These are phyloP conservation scores for Aegotheles bennettii DNA, from an alignment of 2,113 vertebrate species.

Conservation along the genomic window DNA sequence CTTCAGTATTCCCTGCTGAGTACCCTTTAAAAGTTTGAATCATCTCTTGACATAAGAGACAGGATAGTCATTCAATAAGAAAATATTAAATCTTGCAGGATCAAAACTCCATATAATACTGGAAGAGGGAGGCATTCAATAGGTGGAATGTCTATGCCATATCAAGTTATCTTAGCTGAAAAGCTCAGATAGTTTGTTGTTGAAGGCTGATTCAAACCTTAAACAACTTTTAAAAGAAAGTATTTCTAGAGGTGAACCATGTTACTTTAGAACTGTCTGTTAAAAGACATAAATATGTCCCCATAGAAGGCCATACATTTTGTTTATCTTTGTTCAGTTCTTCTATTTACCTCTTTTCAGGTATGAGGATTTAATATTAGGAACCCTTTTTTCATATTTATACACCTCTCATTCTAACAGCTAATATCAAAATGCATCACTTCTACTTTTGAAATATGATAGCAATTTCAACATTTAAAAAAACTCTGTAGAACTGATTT, in stretches of 20 bases:
- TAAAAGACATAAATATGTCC: neutral
- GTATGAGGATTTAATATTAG: neutral
- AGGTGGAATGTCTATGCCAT: neutral
- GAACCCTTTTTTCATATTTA: neutral
- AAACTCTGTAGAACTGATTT: neutral
- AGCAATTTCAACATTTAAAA: neutral
- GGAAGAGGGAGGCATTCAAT: neutral
- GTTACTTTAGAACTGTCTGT: neutral
- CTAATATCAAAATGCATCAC: neutral
- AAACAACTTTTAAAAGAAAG: neutral
- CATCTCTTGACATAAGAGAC: slow-evolving; percentile 21
- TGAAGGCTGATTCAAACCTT: neutral
- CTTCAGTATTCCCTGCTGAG: slow-evolving; percentile 28
- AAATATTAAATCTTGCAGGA: neutral
- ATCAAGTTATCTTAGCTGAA: neutral
- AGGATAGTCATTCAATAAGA: neutral
- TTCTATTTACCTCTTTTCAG: neutral
- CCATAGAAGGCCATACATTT: neutral
- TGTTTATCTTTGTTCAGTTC: neutral
- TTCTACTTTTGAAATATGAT: neutral
- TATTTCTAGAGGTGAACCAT: neutral
- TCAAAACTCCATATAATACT: neutral
- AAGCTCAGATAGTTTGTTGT: neutral
- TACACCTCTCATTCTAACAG: neutral
- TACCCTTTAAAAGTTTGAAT: slow-evolving; percentile 48